A percentile compares a stretch with the other conserved stretches of the same genome.
Evolutionary conservation across 2,888 invertebrate species (phyloP).

Genomic region (Caenorhabditis sinica): DNA sequence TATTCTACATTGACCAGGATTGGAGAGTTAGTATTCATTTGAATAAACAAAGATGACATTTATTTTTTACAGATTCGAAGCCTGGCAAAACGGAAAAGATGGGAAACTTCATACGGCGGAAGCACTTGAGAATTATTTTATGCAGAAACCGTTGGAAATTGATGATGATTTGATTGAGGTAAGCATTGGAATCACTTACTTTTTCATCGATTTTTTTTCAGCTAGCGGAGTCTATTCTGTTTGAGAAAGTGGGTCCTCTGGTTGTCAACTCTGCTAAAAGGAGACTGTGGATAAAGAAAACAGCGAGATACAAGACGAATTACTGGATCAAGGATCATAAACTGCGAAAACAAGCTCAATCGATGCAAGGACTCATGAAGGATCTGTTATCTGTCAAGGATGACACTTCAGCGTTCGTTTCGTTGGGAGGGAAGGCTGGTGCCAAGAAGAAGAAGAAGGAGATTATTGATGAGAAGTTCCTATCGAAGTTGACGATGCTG

Average conservation of each 20-base stretch:
- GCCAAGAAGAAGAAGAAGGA: slow-evolving; percentile 16
- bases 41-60: neutral
- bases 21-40: slow-evolving; percentile 9
- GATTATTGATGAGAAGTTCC: neutral
- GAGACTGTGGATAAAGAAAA: slow-evolving; percentile 25
- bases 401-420: slow-evolving; percentile 5
- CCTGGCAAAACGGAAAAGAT: neutral
- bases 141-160: neutral
- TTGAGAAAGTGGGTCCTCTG: neutral
- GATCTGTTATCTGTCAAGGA: slow-evolving; percentile 20
- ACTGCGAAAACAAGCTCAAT: slow-evolving; percentile 33
- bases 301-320: neutral
- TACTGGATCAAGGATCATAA: slow-evolving; percentile 40
- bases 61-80: slow-evolving; percentile 7
- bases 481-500: slow-evolving; percentile 4
- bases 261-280: neutral
- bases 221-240: neutral
- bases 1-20: neutral
- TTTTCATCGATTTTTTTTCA: neutral
- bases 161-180: neutral
- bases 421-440: slow-evolving; percentile 6
- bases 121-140: neutral
- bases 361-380: slow-evolving; percentile 25
- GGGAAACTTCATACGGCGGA: neutral
- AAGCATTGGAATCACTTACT: neutral